phyloP scores from a whole-genome alignment of 2,888 invertebrate genomes.

The Macrophya alboannulata region DNA sequence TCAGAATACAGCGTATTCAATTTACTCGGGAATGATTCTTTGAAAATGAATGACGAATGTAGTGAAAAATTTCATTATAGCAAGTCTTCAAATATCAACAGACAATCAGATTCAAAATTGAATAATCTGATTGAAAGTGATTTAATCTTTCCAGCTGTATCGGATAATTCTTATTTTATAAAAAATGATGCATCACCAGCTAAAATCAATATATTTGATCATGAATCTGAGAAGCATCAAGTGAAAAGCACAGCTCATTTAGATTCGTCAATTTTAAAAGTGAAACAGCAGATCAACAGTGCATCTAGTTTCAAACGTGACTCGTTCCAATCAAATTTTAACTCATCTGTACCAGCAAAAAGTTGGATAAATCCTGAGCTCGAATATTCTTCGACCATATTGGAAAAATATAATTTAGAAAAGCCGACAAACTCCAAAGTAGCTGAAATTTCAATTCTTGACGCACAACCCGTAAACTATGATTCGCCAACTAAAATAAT shows the following conservation, averaged over 20 bases:
- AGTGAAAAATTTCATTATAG: neutral
- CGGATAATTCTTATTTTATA: constrained; percentile 39
- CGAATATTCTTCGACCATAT: constrained; percentile 9
- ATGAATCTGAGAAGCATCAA: constrained; percentile 5
- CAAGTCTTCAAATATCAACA: constrained; percentile 37
- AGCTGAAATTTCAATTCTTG: constrained; percentile 20
- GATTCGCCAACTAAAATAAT: constrained; percentile 6
- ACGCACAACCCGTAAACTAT: neutral
- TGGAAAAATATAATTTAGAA: neutral
- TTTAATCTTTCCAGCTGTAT: constrained; percentile 14
- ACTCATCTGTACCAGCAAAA: constrained; percentile 6
- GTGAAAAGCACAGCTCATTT: constrained; percentile 16
- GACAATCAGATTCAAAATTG: constrained; percentile 24
- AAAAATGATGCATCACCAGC: constrained; percentile 37
- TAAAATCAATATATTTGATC: constrained; percentile 38
- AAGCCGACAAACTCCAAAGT: constrained; percentile 26
- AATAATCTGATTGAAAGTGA: constrained; percentile 46
- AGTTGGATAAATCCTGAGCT: constrained; percentile 10
- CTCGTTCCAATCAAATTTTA: constrained; percentile 36
- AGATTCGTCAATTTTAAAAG: constrained; percentile 31
- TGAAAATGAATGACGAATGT: constrained; percentile 13
- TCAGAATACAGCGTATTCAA: constrained; percentile 34
- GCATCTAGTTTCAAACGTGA: constrained; percentile 12
- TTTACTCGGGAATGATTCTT: constrained; percentile 33
- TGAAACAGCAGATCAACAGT: neutral